A percentile compares a stretch with the other conserved stretches of the same genome.
phyloP scores from a whole-genome alignment of 2,113 vertebrate species.

The Sinocyclocheilus anshuiensis region DNA sequence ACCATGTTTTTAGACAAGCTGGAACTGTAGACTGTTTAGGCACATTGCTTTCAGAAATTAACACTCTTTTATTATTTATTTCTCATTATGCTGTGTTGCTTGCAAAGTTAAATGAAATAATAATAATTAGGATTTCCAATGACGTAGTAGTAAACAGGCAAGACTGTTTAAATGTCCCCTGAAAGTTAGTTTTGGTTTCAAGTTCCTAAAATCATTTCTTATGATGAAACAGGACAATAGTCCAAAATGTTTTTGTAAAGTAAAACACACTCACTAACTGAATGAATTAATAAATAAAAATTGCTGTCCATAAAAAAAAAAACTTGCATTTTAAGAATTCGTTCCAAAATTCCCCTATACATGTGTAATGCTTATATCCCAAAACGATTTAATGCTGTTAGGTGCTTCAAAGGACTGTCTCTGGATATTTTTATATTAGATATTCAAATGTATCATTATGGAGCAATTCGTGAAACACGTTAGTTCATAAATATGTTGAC shows the following conservation, averaged over 20 bases:
- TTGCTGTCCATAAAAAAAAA: neutral
- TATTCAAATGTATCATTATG: neutral
- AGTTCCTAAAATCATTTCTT: neutral
- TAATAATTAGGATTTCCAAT: neutral
- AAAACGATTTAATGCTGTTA: neutral
- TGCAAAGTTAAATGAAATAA: neutral
- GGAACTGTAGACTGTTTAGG: neutral
- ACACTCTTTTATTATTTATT: neutral
- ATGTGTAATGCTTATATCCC: neutral
- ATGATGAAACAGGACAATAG: neutral
- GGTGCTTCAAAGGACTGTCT: neutral
- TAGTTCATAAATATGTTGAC: neutral
- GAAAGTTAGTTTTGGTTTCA: neutral
- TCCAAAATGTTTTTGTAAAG: neutral
- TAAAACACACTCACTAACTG: neutral
- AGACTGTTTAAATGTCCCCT: neutral
- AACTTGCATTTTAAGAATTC: neutral
- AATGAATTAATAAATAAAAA: neutral
- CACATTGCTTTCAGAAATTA: neutral
- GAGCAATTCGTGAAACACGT: neutral
- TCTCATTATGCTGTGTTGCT: neutral
- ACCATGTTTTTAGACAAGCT: neutral
- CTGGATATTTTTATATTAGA: neutral
- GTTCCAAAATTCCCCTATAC: neutral
- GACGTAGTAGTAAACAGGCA: neutral